Evolutionary conservation across 2,113 vertebrate species (phyloP).

Genomic region (Castor canadensis): DNA sequence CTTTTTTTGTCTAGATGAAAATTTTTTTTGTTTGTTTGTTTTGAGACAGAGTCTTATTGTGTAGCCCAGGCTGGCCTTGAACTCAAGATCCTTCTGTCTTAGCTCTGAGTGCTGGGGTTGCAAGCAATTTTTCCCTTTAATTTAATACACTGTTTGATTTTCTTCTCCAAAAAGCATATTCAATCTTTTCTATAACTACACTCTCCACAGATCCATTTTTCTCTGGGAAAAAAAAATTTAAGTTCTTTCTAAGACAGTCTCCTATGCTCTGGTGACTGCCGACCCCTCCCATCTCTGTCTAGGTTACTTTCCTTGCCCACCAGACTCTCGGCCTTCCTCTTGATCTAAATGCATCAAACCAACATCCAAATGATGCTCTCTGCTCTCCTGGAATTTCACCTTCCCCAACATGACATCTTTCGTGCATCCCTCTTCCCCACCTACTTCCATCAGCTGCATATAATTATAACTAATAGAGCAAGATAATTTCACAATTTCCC

Average conservation of each 20-base stretch:
- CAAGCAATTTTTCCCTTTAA: neutral
- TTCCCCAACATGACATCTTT: accelerated
- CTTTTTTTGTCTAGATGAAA: neutral
- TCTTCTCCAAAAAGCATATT: neutral
- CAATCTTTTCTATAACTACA: neutral
- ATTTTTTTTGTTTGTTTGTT: too few relatives aligned
- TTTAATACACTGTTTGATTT: neutral
- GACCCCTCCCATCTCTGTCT: neutral
- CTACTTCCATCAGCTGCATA: neutral
- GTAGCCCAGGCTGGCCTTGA: too few relatives aligned
- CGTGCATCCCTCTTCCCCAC: neutral
- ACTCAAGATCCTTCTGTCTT: too few relatives aligned
- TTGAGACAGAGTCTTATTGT: too few relatives aligned
- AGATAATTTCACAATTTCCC: neutral
- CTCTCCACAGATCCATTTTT: neutral
- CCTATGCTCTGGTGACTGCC: neutral
- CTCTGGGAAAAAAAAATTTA: neutral
- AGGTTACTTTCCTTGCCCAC: neutral
- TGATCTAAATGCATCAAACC: neutral
- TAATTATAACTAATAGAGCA: neutral
- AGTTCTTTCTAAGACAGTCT: too few relatives aligned
- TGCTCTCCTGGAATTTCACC: neutral
- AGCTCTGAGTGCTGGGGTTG: too few relatives aligned
- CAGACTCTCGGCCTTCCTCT: neutral
- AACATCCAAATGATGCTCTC: neutral